Conservation (phyloP, 1,140 invertebrate genomes). For the Drosophila bipectinata region DNA sequence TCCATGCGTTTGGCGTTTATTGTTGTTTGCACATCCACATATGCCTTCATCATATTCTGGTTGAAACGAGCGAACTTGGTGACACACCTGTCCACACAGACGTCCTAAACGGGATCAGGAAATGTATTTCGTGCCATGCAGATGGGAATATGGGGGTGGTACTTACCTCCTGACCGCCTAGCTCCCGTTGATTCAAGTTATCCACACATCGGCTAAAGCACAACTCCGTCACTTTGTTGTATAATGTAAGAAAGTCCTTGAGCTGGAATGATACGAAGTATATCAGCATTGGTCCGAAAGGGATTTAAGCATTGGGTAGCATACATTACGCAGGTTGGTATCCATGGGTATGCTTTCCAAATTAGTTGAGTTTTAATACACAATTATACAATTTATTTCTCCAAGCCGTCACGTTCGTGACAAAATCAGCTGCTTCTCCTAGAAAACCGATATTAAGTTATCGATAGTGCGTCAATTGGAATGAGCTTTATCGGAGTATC, state of each 20-base stretch:
- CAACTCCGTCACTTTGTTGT: slow-evolving; percentile 93
- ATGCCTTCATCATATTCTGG: slow-evolving; percentile 87
- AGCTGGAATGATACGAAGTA: slow-evolving; percentile 85
- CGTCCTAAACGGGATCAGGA: slow-evolving; percentile 84
- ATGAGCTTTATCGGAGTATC: background rate
- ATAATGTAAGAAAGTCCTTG: slow-evolving; percentile 93
- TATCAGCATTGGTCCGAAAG: background rate
- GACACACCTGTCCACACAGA: slow-evolving; percentile 92
- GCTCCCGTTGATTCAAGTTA: slow-evolving; percentile 92
- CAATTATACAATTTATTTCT: slow-evolving; percentile 33
- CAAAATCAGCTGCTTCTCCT: slow-evolving; percentile 17
- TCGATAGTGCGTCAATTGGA: background rate
- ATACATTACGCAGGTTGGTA: slow-evolving; percentile 72
- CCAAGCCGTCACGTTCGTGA: slow-evolving; percentile 6
- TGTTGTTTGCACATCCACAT: slow-evolving; percentile 80
- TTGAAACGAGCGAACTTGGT: slow-evolving; percentile 95
- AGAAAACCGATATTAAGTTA: background rate
- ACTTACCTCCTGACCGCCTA: slow-evolving; percentile 88
- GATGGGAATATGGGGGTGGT: background rate
- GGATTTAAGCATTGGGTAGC: background rate
- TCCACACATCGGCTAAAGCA: slow-evolving; percentile 94
- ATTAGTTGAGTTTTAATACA: slow-evolving; percentile 14
- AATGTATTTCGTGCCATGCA: background rate
- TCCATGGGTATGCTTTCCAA: slow-evolving; percentile 43
- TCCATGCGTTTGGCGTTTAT: slow-evolving; percentile 67